Evolutionary conservation across 2,113 vertebrate genomes (phyloP), one percentile per base, ranked within the genome.

Genomic region (Phoxinus phoxinus): DNA sequence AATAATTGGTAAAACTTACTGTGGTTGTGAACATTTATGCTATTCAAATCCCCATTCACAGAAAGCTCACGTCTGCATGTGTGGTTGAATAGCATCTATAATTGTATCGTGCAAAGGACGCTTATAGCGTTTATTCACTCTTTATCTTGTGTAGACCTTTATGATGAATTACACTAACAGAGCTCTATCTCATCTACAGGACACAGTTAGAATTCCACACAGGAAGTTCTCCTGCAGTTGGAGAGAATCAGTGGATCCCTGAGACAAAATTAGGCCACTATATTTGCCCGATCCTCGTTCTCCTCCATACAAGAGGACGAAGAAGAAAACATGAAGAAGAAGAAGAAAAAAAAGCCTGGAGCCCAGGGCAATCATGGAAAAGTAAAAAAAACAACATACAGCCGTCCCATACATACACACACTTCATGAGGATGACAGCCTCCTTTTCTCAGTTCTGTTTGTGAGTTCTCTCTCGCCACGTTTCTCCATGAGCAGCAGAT

Each of bases 401-500:
- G 81, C 75, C 44, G 35, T 12, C 82, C 84, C 65, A 84, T 72
- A 82, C 81, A 63, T 51, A 82, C 65, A 87, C 86, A 77, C 58
- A 75, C 37, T 86, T 83, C 53, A 79, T 72, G 80, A 71, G 56
- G 67, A 78, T 67, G 79, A 87, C 87, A 88, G 85, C 83, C 88
- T 84, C 71, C 78, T 89, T 86, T 83, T 83, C 85, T 85, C 67
- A 65, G 84, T 88, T 87, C 87, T 87, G 88, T 90, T 85, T 89
- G 86, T 85, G 82, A 85, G 85, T 79, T 78, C 73, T 76, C 79
- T 89, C 89, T 86, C 89, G 51, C 86, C 72, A 86, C 84, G 76
- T 82, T 89, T 86, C 86, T 88, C 84, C 77, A 75, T 76, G 59
- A 83, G 90, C 86, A 75, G 81, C 84, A 90, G 88, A 91, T 90